Evolutionary conservation across 2,113 vertebrate species (phyloP), one percentile per base, ranked within the genome.

Genomic region (Cacatua alba): DNA sequence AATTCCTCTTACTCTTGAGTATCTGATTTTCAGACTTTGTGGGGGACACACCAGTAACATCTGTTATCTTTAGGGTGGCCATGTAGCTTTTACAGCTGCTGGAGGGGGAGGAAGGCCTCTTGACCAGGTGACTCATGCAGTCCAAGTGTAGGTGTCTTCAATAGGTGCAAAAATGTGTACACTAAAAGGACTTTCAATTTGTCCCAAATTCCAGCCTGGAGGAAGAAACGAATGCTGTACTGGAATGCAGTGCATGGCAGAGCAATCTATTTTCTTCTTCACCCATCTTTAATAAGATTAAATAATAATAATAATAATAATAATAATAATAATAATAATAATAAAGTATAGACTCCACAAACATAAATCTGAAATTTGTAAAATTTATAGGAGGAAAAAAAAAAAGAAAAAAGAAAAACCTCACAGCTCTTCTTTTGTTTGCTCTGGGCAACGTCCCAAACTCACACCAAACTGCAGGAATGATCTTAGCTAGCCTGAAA

Each of bases 371-470:
- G 67, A 89, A 94, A 92, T 83, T 51, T 0, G 0, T 88, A 88
- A 69, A 68, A 65, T 94, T 83, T 88, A 52, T 82, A 49, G 60
- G 55, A 71, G 28, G 35, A 55, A 64, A 53, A 43, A 37, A 8
- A 7, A 71, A 43, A 81, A 78, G 9, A 5, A 11, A 70, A 77
- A 80, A 75, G 28, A 9, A 96, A 96, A 86, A 35, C 13, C 31
- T 63, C 81, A 81, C 29, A 48, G 74, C 65, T 90, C 59, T 65
- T 91, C 86, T 92, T 90, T 93, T 91, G 85, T 92, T 91, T 94
- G 60, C 94, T 82, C 92, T 94, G 91, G 97, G 90, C 84, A 69
- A 16, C 1, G 0, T 95, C 88, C 94, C 96, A 95, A 62, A 76
- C 59, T 94, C 91, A 85, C 92, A 92, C 64, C 65, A 13, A 95